Percentiles rank a stretch among this genome's conserved stretches.
Conservation (phyloP, 2,888 invertebrate species). For the Carterocephalus palaemon region DNA sequence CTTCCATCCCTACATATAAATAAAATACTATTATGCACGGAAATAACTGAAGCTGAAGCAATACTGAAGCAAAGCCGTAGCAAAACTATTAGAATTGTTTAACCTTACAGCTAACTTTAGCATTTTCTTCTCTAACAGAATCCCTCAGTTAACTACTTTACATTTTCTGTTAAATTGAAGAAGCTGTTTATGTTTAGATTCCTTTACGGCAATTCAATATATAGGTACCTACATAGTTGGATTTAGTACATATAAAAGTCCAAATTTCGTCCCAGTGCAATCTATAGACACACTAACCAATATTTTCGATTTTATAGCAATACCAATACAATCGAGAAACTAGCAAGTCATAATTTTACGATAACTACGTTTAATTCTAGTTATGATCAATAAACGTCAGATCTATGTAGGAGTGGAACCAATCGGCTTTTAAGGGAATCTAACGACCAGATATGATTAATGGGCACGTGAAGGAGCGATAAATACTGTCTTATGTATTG, state of each 20-base stretch:
- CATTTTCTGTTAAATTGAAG: not conserved
- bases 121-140: constrained; percentile 3
- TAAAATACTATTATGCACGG: no score
- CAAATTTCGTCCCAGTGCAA: no score
- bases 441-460: constrained; percentile 14
- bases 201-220: no score
- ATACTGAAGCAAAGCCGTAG: no score
- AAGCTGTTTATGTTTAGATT: not conserved
- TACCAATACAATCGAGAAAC: no score
- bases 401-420: constrained; percentile 13
- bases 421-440: constrained; percentile 13
- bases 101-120: not conserved
- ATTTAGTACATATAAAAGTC: no score
- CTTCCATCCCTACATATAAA: no score
- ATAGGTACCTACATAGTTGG: no score
- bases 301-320: no score
- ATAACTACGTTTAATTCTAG: constrained; percentile 13
- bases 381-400: constrained; percentile 17
- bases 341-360: constrained; percentile 11
- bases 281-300: no score
- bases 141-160: not conserved
- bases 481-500: no score
- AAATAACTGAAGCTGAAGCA: not conserved
- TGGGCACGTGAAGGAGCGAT: constrained; percentile 2
- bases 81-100: constrained; percentile 2